These are phyloP conservation scores for Tethya wilhelma DNA, from an alignment of 37 sponge, comb jelly and placozoan genomes.

Conservation along the genomic window DNA sequence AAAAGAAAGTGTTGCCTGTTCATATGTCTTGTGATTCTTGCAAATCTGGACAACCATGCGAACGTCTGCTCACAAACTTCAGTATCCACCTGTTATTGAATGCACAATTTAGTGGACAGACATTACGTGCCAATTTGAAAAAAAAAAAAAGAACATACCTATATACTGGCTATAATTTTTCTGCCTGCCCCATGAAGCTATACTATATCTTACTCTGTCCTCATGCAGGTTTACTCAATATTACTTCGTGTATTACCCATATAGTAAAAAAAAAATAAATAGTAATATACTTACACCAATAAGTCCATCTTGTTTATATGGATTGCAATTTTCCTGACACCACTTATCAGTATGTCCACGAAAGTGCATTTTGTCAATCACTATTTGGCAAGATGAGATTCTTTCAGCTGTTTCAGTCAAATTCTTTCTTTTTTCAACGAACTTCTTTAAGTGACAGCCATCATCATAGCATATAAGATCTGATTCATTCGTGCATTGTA, in stretches of 20 bases:
- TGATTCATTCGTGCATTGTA: too few species aligned
- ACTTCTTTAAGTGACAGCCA: constrained; percentile 40
- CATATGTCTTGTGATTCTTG: constrained; percentile 33
- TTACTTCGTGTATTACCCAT: neutral
- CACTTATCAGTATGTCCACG: constrained; percentile 47
- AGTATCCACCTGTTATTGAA: constrained; percentile 50
- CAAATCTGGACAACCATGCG: constrained; percentile 44
- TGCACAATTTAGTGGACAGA: too few species aligned
- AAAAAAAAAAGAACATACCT: neutral
- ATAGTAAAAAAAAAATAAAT: neutral
- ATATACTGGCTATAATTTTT: neutral
- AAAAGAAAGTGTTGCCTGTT: constrained; percentile 35
- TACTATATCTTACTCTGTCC: too few species aligned
- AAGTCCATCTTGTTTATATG: neutral
- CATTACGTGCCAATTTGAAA: too few species aligned
- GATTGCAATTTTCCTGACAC: constrained; percentile 52
- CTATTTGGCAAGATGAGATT: constrained; percentile 14
- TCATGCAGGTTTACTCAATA: too few species aligned
- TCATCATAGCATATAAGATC: constrained; percentile 59
- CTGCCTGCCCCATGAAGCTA: too few species aligned
- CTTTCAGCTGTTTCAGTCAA: neutral
- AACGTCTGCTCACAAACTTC: constrained; percentile 51
- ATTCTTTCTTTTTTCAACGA: neutral
- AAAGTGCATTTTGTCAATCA: constrained; percentile 59
- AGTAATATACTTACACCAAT: constrained; percentile 7